Evolutionary conservation across 2,888 invertebrate genomes (phyloP).

Genomic region (Perizoma affinitatum): DNA sequence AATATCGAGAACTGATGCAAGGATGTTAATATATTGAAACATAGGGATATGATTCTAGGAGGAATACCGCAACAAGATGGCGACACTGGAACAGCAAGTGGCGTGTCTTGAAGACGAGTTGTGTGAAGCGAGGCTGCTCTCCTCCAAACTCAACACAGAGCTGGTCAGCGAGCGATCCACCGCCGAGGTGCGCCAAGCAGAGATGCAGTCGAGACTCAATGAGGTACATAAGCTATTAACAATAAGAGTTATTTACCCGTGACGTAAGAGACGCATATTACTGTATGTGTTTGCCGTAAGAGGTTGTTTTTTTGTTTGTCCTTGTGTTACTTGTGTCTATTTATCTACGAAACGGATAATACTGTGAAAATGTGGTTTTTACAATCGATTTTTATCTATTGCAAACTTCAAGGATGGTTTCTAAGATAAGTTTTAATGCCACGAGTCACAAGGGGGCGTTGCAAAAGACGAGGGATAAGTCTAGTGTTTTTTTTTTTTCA

Average conservation of each 20-base stretch:
- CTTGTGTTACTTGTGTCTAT: too few relatives aligned
- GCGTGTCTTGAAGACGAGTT: constrained; percentile 94
- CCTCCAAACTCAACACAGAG: constrained; percentile 93
- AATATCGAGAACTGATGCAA: too few relatives aligned
- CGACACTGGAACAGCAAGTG: constrained; percentile 91
- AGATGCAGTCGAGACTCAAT: constrained; percentile 94
- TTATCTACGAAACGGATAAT: too few relatives aligned
- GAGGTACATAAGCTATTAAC: constrained; percentile 81
- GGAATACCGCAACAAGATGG: constrained; percentile 88
- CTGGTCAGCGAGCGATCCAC: constrained; percentile 94
- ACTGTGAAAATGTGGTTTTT: too few relatives aligned
- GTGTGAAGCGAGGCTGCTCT: constrained; percentile 91
- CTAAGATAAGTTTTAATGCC: too few relatives aligned
- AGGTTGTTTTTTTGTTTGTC: too few relatives aligned
- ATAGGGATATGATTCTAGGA: constrained; percentile 61
- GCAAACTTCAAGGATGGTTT: too few relatives aligned
- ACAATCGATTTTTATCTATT: too few relatives aligned
- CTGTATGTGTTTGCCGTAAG: too few relatives aligned
- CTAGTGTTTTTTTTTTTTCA: too few relatives aligned
- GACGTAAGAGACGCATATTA: not conserved
- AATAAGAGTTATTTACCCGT: not conserved
- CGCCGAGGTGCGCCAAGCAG: constrained; percentile 93
- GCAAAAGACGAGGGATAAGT: too few relatives aligned
- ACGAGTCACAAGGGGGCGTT: too few relatives aligned
- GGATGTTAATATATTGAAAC: not conserved